Evolutionary conservation across 2,888 invertebrate genomes (phyloP).

Genomic region (Troglohyphantes excavatus): DNA sequence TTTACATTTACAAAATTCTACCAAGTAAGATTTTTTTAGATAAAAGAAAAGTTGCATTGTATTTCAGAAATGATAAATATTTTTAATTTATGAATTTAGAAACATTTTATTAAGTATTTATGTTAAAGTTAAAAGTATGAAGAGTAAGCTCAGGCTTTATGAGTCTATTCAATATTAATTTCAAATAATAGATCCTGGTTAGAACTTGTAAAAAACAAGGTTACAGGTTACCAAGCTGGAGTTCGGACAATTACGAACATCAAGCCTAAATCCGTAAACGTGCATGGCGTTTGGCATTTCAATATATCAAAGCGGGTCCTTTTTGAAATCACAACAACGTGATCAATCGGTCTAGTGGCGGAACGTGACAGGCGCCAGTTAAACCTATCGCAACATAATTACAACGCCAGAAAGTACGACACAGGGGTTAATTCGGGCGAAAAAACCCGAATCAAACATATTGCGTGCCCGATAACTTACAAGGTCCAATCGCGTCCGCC

Average conservation of each 20-base stretch:
- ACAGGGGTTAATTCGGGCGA: not conserved
- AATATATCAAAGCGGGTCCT: not conserved
- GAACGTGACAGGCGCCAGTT: constrained; percentile 31
- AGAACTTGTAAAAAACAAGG: no score
- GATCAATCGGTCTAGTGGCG: constrained; percentile 16
- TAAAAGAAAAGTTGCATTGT: no score
- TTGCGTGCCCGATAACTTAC: constrained; percentile 18
- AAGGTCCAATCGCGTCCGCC: constrained; percentile 32
- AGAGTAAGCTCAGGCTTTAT: no score
- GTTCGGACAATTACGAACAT: not conserved
- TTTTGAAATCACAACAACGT: not conserved
- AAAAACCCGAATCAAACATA: not conserved
- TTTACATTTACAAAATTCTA: no score
- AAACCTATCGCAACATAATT: constrained; percentile 4
- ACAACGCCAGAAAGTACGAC: constrained; percentile 1
- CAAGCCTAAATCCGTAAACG: not conserved
- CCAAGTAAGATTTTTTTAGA: no score
- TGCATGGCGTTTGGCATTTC: not conserved
- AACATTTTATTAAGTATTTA: no score
- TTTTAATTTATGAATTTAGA: no score
- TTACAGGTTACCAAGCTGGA: no score
- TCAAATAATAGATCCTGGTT: no score
- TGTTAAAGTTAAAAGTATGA: no score
- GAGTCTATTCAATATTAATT: no score
- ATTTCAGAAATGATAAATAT: no score